Percentiles rank a stretch among this genome's conserved stretches.
Evolutionary conservation across 2,797 vertebrate species (phyloP).

Genomic region (Sebastolobus alascanus): DNA sequence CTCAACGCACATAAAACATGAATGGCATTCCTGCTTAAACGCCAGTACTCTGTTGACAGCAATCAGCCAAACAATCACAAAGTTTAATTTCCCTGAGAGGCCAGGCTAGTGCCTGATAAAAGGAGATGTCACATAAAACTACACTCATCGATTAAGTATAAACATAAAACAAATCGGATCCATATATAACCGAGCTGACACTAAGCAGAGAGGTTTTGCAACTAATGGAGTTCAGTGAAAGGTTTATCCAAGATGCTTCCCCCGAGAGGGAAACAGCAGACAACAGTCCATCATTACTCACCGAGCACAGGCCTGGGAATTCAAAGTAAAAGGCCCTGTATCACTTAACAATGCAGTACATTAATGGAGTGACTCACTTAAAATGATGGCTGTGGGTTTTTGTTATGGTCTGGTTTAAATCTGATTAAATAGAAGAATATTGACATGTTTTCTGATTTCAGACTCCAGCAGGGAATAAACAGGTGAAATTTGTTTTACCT

Average conservation of each 20-base stretch:
- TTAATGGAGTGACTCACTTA: conserved; percentile 34
- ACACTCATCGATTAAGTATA: conserved; percentile 66
- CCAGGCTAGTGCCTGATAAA: conserved; percentile 48
- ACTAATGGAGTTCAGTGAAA: conserved; percentile 66
- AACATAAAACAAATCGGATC: conserved; percentile 66
- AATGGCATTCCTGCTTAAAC: conserved; percentile 5
- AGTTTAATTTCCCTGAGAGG: conserved; percentile 72
- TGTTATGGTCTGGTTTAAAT: not conserved
- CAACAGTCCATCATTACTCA: conserved; percentile 63
- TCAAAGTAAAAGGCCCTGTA: conserved; percentile 45
- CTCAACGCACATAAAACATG: not conserved
- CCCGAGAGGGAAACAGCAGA: conserved; percentile 50
- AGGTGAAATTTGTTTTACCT: not conserved
- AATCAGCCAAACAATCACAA: conserved; percentile 43
- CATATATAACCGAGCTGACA: conserved; percentile 59
- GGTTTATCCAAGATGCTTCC: conserved; percentile 64
- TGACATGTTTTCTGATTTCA: not conserved
- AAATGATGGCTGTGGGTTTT: conserved; percentile 13
- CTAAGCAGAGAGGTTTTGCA: conserved; percentile 61
- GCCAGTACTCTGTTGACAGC: conserved; percentile 11
- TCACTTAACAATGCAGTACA: conserved; percentile 45
- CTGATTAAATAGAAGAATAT: not conserved
- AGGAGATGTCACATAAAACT: conserved; percentile 63
- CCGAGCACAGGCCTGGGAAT: conserved; percentile 39
- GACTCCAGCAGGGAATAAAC: not conserved